A percentile compares a stretch with the other conserved stretches of the same genome.
Conservation (phyloP, 2,888 invertebrate species). For the Sphaeridia pumilis region DNA sequence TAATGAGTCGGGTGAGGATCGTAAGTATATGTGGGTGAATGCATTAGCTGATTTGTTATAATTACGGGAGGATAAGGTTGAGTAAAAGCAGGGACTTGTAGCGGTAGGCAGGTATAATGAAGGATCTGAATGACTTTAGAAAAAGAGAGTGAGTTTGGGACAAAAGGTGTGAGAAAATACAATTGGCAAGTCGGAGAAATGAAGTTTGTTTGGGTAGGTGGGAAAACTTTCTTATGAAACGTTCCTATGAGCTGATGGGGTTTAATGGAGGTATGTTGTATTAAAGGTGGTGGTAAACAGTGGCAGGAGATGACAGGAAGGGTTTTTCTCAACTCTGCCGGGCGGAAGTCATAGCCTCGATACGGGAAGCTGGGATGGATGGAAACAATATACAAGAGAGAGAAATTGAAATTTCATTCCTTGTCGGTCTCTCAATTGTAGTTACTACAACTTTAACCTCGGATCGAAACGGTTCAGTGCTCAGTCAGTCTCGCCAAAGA, state of each 20-base stretch:
- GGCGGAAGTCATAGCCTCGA: conserved; percentile 35
- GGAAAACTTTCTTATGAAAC: conserved; percentile 4
- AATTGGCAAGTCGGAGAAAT: too few relatives aligned
- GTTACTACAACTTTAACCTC: not conserved
- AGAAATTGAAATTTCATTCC: conserved; percentile 13
- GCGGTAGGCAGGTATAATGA: not conserved
- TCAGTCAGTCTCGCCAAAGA: not conserved
- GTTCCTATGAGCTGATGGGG: not conserved
- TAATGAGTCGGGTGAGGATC: too few relatives aligned
- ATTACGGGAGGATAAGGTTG: not conserved
- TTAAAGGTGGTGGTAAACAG: not conserved
- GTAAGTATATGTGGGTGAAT: too few relatives aligned
- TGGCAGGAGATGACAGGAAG: conserved; percentile 17
- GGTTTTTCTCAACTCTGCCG: conserved; percentile 7
- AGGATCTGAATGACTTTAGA: not conserved
- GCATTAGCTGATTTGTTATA: not conserved
- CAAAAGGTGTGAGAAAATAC: not conserved
- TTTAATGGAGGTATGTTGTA: not conserved
- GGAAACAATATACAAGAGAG: conserved; percentile 9
- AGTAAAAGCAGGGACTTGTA: not conserved
- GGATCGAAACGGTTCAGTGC: not conserved
- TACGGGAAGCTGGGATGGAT: conserved; percentile 9
- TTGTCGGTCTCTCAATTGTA: not conserved
- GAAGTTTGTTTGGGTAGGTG: conserved; percentile 1
- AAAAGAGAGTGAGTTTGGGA: not conserved